Evolutionary conservation across 2,113 vertebrate genomes (phyloP).

Genomic region (Xenopus borealis): DNA sequence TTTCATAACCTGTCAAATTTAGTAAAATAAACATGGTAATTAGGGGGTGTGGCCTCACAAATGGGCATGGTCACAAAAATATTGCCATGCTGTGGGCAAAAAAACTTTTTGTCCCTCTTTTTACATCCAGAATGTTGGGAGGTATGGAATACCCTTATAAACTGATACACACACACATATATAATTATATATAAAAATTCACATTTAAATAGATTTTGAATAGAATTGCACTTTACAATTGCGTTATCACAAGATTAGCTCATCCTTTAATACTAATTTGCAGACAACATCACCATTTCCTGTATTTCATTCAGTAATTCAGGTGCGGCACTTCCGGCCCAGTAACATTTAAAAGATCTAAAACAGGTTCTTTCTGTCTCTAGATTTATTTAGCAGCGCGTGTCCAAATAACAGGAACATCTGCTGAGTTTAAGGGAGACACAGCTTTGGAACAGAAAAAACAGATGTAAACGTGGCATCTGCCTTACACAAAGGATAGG

Average conservation of each 20-base stretch:
- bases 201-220: too few relatives aligned
- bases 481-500: constrained; percentile 78
- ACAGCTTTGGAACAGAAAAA: constrained; percentile 70
- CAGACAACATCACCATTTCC: not conserved
- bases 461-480: constrained; percentile 95
- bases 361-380: constrained; percentile 14
- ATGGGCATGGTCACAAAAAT: too few relatives aligned
- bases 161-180: too few relatives aligned
- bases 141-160: too few relatives aligned
- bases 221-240: too few relatives aligned
- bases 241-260: not conserved
- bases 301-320: not conserved
- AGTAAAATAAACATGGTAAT: too few relatives aligned
- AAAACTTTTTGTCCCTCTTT: too few relatives aligned
- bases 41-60: too few relatives aligned
- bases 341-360: not conserved
- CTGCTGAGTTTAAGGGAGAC: constrained; percentile 63
- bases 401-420: constrained; percentile 63
- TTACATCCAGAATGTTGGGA: too few relatives aligned
- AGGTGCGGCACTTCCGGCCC: not conserved
- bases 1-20: too few relatives aligned
- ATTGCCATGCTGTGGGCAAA: too few relatives aligned
- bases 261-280: not conserved
- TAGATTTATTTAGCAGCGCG: constrained; percentile 35
- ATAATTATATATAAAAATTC: too few relatives aligned